These are phyloP conservation scores for Anas bernieri DNA, from an alignment of 2,797 vertebrate species.

Conservation along the genomic window DNA sequence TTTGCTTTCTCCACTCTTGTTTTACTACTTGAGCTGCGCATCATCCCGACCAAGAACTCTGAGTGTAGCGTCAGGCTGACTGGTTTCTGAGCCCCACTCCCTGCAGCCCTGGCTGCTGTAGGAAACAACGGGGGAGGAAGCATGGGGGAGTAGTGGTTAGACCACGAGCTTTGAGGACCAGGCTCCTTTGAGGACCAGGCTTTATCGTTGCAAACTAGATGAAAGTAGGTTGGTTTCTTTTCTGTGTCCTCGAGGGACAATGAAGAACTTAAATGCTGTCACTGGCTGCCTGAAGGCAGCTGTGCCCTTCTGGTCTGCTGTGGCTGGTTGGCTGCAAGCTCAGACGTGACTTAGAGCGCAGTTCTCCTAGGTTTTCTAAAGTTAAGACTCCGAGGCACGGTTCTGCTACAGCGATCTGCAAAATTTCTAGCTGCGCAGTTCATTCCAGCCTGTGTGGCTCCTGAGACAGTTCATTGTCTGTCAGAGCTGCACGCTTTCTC, in stretches of 20 bases:
- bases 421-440: background rate
- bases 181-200: background rate
- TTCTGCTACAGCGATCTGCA: background rate
- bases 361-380: background rate
- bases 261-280: background rate
- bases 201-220: background rate
- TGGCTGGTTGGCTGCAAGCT: constrained; percentile 11
- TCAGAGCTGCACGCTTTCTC: background rate
- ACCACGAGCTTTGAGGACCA: background rate
- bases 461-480: constrained; percentile 16
- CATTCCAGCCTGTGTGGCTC: background rate
- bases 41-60: background rate
- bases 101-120: background rate
- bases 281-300: background rate
- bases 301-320: background rate
- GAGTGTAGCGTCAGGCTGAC: background rate
- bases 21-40: background rate
- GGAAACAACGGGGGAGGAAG: background rate
- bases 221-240: background rate
- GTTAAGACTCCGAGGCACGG: background rate
- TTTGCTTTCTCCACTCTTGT: background rate
- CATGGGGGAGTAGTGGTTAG: background rate
- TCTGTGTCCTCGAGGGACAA: background rate
- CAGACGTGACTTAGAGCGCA: background rate
- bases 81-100: background rate